These are phyloP conservation scores for Bradynema listronoti DNA, from an alignment of 1,140 invertebrate species.

Conservation along the genomic window DNA sequence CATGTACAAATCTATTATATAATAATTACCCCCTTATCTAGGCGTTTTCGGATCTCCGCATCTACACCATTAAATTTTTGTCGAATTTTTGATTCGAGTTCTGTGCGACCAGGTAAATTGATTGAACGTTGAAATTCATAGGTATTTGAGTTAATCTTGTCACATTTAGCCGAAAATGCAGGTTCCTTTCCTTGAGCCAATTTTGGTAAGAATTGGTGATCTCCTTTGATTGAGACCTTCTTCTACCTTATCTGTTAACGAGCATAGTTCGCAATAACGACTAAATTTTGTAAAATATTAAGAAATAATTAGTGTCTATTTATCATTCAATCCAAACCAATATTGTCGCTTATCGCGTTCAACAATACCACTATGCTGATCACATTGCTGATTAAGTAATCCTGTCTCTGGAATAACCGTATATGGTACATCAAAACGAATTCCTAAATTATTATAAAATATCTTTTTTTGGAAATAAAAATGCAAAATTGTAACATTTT, in stretches of 20 bases:
- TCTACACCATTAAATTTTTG: constrained; percentile 56
- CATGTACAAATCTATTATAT: no score
- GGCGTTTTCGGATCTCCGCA: constrained; percentile 52
- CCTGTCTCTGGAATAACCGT: constrained; percentile 57
- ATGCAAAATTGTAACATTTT: no score
- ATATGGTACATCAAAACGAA: constrained; percentile 56
- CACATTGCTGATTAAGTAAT: constrained; percentile 53
- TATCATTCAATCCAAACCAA: constrained; percentile 32
- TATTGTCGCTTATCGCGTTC: constrained; percentile 56
- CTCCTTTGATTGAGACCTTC: constrained; percentile 33
- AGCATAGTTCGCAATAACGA: constrained; percentile 54
- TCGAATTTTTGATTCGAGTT: constrained; percentile 49
- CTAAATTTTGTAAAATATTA: constrained; percentile 26
- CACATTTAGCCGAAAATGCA: constrained; percentile 45
- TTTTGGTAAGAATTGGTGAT: constrained; percentile 47
- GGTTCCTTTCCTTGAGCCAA: constrained; percentile 46
- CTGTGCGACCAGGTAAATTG: constrained; percentile 45
- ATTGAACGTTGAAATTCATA: constrained; percentile 56
- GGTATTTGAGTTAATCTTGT: constrained; percentile 42
- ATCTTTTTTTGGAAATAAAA: background rate
- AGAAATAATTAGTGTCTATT: background rate
- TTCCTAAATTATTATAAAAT: constrained; percentile 37
- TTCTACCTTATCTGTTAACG: constrained; percentile 47
- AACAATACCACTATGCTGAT: constrained; percentile 52
- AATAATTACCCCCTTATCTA: constrained; percentile 57